A percentile compares a stretch with the other conserved stretches of the same genome.
Conservation (phyloP, 2,888 invertebrate genomes). For the Matsumyia berberina region DNA sequence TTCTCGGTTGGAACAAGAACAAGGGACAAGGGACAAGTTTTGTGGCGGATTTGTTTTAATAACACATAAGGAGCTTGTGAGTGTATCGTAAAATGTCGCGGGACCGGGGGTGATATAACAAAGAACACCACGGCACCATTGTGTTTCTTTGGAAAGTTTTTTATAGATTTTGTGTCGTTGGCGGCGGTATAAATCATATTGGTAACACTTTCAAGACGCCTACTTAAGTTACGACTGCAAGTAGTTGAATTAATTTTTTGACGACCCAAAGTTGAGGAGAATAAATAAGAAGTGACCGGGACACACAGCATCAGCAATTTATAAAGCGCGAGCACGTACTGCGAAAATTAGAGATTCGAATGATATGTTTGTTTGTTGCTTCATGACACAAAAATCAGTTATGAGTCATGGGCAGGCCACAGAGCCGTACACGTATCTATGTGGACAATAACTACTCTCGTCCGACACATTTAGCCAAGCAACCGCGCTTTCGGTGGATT, state of each 20-base stretch:
- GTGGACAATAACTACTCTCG: no score
- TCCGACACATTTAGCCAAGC: no score
- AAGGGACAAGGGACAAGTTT: constrained; percentile 47
- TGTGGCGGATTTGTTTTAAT: constrained; percentile 34
- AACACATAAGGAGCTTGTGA: constrained; percentile 35
- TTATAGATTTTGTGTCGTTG: constrained; percentile 62
- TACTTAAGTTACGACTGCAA: constrained; percentile 7
- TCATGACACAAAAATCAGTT: no score
- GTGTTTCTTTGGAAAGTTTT: constrained; percentile 45
- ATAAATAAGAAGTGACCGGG: background rate
- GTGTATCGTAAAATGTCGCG: constrained; percentile 36
- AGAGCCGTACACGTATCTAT: no score
- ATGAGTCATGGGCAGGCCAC: no score
- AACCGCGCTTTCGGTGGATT: no score
- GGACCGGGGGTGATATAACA: background rate
- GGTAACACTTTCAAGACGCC: constrained; percentile 56
- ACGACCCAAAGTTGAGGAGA: constrained; percentile 7
- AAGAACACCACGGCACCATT: background rate
- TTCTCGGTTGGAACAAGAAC: constrained; percentile 27
- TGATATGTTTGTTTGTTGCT: no score
- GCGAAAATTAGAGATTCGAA: no score
- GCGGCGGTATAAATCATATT: constrained; percentile 55
- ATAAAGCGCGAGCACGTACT: no score
- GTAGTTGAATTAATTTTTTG: constrained; percentile 43
- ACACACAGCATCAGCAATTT: background rate